A percentile compares a stretch with the other conserved stretches of the same genome.
Evolutionary conservation across 2,797 vertebrate genomes (phyloP).

Genomic region (Leucoraja ocellata): DNA sequence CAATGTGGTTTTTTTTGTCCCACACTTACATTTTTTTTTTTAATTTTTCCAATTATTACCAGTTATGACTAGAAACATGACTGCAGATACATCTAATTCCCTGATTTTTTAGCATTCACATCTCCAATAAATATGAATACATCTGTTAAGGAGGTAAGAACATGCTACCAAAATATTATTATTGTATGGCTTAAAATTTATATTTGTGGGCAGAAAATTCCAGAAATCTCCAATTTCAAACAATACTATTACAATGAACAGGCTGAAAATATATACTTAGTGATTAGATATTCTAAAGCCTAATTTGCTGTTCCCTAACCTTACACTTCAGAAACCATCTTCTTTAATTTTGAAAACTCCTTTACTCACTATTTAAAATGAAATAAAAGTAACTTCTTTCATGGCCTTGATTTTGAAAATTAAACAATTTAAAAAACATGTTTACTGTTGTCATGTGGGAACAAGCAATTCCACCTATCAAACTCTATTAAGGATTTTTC

Average conservation of each 20-base stretch:
- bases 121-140: not conserved
- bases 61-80: too few relatives aligned
- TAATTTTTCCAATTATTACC: too few relatives aligned
- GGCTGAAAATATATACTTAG: not conserved
- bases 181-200: not conserved
- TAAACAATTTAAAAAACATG: not conserved
- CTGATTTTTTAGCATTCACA: too few relatives aligned
- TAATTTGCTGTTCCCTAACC: not conserved
- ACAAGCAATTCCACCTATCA: not conserved
- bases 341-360: not conserved
- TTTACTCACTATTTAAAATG: not conserved
- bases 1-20: too few relatives aligned
- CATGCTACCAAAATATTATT: not conserved
- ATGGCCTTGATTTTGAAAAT: not conserved
- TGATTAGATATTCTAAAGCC: not conserved
- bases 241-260: too few relatives aligned
- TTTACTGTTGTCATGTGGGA: not conserved
- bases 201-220: not conserved
- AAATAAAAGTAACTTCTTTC: not conserved
- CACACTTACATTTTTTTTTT: too few relatives aligned
- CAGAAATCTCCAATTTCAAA: not conserved
- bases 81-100: too few relatives aligned
- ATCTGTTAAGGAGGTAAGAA: not conserved
- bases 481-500: not conserved
- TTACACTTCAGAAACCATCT: not conserved